phyloP scores from a whole-genome alignment of 2,797 vertebrate species.

The Cirrhinus mrigala region DNA sequence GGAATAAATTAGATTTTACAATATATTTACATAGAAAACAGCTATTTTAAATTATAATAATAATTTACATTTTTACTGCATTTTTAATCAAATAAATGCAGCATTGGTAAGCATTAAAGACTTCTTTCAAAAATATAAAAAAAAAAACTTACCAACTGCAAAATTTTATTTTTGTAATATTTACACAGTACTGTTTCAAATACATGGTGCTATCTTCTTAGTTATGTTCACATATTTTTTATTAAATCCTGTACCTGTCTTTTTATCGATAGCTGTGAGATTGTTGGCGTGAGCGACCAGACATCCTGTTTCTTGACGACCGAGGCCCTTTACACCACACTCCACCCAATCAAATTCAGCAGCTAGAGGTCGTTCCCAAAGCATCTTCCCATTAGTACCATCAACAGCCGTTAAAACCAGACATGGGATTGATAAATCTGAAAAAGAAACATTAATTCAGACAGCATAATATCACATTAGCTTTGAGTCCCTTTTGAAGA shows the following conservation, averaged over 20 bases:
- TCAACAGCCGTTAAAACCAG: conserved; percentile 82
- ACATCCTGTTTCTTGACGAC: conserved; percentile 73
- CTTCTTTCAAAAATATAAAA: background rate
- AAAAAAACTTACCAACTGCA: background rate
- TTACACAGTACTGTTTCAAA: background rate
- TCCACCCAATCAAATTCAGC: conserved; percentile 82
- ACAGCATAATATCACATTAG: background rate
- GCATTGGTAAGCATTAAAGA: background rate
- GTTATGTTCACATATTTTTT: background rate
- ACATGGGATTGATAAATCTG: conserved; percentile 85
- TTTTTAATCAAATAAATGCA: background rate
- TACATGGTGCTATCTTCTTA: background rate
- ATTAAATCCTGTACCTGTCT: conserved; percentile 73
- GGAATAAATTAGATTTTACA: background rate
- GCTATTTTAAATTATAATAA: background rate
- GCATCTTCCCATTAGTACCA: conserved; percentile 81
- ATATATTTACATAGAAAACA: background rate
- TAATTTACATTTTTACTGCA: background rate
- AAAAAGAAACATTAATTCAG: background rate
- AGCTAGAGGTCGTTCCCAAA: conserved; percentile 83
- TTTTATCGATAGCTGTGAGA: conserved; percentile 75
- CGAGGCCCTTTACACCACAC: conserved; percentile 74
- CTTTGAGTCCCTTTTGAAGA: background rate
- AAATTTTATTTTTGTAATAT: too few species aligned
- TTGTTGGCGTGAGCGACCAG: conserved; percentile 76